A percentile compares a stretch with the other conserved stretches of the same genome.
Evolutionary conservation across 2,888 invertebrate genomes (phyloP).

Genomic region (Xylophagus ater): DNA sequence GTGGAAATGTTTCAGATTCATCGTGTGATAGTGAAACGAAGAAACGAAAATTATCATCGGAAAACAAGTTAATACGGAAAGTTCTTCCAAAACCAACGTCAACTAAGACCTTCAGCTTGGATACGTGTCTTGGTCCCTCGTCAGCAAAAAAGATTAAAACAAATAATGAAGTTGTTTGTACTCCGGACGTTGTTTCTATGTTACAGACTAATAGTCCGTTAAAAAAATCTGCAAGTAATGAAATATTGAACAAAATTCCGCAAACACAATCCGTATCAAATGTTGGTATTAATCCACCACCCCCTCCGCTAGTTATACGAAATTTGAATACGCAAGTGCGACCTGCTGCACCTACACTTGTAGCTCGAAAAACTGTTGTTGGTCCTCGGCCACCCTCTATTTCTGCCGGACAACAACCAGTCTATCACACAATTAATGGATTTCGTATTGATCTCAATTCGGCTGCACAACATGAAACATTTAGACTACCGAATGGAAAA

Average conservation of each 20-base stretch:
- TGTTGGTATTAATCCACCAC: constrained; percentile 11
- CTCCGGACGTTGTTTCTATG: constrained; percentile 44
- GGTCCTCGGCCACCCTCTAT: constrained; percentile 18
- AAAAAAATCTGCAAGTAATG: constrained; percentile 24
- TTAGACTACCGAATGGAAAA: constrained; percentile 38
- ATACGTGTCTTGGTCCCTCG: constrained; percentile 18
- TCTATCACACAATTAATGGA: constrained; percentile 38
- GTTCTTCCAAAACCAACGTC: constrained; percentile 13
- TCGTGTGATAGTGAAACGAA: constrained; percentile 18
- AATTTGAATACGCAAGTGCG: constrained; percentile 29
- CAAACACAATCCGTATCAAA: constrained; percentile 7
- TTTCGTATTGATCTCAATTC: constrained; percentile 39
- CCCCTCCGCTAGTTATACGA: constrained; percentile 33
- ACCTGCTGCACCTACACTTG: constrained; percentile 18
- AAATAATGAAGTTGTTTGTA: constrained; percentile 47
- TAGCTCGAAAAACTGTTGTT: constrained; percentile 12
- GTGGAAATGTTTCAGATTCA: constrained; percentile 24
- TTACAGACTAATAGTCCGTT: constrained; percentile 35
- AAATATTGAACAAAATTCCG: neutral
- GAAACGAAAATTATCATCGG: constrained; percentile 6
- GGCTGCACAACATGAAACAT: constrained; percentile 38
- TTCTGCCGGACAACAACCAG: constrained; percentile 24
- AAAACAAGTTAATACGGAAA: constrained; percentile 8
- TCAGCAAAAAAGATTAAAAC: constrained; percentile 25
- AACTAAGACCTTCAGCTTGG: constrained; percentile 18